Percentiles rank a stretch among this genome's conserved stretches.
phyloP scores from a whole-genome alignment of 2,888 invertebrate genomes.

The Melanchra persicariae region DNA sequence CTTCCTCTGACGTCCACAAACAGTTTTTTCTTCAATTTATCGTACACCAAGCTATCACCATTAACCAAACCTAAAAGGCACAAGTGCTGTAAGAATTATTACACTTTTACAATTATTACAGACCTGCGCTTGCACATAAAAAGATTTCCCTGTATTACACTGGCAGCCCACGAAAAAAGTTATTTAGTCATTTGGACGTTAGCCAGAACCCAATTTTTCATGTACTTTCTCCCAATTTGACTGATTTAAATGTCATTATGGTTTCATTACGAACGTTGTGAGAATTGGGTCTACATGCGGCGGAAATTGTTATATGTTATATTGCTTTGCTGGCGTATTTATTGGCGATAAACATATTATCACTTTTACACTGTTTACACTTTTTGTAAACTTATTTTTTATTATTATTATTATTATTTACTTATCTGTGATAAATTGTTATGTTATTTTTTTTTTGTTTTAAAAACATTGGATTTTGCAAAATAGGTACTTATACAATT shows the following conservation, averaged over 20 bases:
- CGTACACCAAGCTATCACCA: background rate
- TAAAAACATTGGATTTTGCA: background rate
- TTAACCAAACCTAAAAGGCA: constrained; percentile 5
- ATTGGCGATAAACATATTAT: constrained; percentile 63
- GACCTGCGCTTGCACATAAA: constrained; percentile 22
- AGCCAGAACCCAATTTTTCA: constrained; percentile 61
- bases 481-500: background rate
- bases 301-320: constrained; percentile 43
- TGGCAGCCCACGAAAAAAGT: constrained; percentile 42
- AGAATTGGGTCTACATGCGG: constrained; percentile 23
- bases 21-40: constrained; percentile 19
- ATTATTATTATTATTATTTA: no score
- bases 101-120: constrained; percentile 31
- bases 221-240: constrained; percentile 52
- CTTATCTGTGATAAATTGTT: constrained; percentile 27
- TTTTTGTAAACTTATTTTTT: no score
- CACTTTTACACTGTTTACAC: no score
- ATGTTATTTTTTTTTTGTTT: constrained; percentile 43
- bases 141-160: constrained; percentile 38
- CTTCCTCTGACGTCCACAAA: constrained; percentile 13
- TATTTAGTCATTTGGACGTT: constrained; percentile 59
- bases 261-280: constrained; percentile 45
- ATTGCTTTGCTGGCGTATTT: constrained; percentile 48
- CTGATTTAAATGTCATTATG: constrained; percentile 60
- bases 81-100: constrained; percentile 39